Evolutionary conservation across 2,113 vertebrate genomes (phyloP).

Genomic region (Struthidea cinerea): DNA sequence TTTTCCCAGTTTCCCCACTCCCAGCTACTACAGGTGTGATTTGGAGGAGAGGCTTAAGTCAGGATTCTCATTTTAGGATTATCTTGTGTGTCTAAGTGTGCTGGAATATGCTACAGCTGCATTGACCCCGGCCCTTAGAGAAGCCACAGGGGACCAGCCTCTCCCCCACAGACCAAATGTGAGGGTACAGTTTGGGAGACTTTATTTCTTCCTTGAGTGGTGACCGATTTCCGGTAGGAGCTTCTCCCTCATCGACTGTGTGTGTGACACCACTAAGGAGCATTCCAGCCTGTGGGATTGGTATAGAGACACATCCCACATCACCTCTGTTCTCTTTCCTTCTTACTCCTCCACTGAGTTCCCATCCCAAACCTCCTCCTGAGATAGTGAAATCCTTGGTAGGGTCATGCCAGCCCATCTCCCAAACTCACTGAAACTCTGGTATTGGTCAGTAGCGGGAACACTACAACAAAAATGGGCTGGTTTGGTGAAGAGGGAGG

Average conservation of each 20-base stretch:
- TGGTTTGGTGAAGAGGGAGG: not conserved
- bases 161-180: not conserved
- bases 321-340: not conserved
- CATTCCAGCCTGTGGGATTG: not conserved
- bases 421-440: not conserved
- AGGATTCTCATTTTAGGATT: not conserved
- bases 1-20: not conserved
- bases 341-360: not conserved
- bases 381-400: not conserved
- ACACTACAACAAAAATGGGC: not conserved
- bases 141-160: not conserved
- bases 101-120: not conserved
- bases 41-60: not conserved
- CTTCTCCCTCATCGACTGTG: rapidly evolving
- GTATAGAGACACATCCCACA: not conserved
- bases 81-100: not conserved
- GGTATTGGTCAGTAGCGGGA: not conserved
- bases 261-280: not conserved
- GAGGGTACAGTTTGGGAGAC: not conserved
- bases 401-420: too few relatives aligned
- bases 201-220: not conserved
- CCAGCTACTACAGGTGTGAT: not conserved
- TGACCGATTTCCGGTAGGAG: not conserved
- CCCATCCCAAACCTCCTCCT: not conserved
- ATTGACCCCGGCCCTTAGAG: rapidly evolving